Evolutionary conservation across 2,888 invertebrate species (phyloP).

Genomic region (Ypsolopha sequella): DNA sequence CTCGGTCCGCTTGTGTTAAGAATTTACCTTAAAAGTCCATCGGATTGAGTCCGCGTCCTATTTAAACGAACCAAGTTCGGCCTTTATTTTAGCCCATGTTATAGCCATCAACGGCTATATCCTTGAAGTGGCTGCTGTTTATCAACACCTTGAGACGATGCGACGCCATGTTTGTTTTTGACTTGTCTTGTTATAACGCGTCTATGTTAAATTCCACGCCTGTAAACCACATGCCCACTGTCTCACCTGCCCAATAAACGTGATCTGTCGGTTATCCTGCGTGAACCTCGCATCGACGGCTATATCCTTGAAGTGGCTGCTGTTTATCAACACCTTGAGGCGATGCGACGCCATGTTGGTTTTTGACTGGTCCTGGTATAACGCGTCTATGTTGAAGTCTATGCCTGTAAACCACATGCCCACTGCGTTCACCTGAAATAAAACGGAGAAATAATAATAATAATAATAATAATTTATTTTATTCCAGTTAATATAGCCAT

Average conservation of each 20-base stretch:
- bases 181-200: conserved; percentile 82
- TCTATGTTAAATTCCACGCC: conserved; percentile 78
- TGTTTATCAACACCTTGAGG: conserved; percentile 77
- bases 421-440: conserved; percentile 73
- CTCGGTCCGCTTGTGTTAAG: no score
- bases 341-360: conserved; percentile 74
- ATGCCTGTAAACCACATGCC: conserved; percentile 88
- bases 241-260: conserved; percentile 75
- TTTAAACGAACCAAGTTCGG: no score
- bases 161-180: conserved; percentile 73
- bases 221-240: conserved; percentile 85
- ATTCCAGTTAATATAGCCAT: no score
- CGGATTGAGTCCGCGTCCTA: no score
- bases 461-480: no score
- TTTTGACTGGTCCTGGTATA: conserved; percentile 81
- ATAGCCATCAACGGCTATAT: conserved; percentile 70
- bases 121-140: conserved; percentile 80
- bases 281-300: conserved; percentile 75
- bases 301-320: conserved; percentile 80
- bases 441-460: no score
- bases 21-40: no score
- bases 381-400: conserved; percentile 76
- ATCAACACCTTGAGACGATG: conserved; percentile 78
- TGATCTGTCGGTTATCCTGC: conserved; percentile 76
- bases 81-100: no score